Percentiles rank a stretch among this genome's conserved stretches.
These are phyloP conservation scores for Reticulitermes speratus DNA, from an alignment of 1,140 invertebrate species.

Conservation along the genomic window DNA sequence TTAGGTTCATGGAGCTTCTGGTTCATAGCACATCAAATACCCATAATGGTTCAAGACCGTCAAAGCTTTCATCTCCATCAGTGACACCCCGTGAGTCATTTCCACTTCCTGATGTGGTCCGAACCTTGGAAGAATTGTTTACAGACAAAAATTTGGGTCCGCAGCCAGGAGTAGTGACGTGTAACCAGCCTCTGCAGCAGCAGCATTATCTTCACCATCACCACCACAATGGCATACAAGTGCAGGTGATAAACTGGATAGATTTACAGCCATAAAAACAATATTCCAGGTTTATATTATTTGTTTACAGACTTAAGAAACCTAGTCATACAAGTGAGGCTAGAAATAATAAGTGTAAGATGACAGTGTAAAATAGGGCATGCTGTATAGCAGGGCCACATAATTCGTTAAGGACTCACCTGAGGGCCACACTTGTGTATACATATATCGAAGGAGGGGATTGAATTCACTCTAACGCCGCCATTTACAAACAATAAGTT, in stretches of 20 bases:
- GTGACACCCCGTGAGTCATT: not conserved
- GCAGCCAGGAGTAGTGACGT: slow-evolving; percentile 11
- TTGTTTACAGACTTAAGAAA: too few species aligned
- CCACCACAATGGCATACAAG: not conserved
- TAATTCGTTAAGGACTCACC: too few species aligned
- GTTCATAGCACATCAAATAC: not conserved
- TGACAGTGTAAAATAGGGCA: too few species aligned
- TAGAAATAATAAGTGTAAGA: too few species aligned
- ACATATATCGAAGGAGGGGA: too few species aligned
- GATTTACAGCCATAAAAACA: too few species aligned
- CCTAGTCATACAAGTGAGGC: too few species aligned
- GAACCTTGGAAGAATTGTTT: slow-evolving; percentile 31
- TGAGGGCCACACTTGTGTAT: too few species aligned
- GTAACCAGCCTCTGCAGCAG: not conserved
- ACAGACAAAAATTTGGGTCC: slow-evolving; percentile 34
- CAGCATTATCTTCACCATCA: not conserved
- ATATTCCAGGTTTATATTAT: too few species aligned
- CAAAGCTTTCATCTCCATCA: not conserved
- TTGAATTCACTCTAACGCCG: too few species aligned
- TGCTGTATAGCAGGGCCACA: too few species aligned
- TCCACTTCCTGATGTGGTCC: not conserved
- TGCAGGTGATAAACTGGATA: not conserved
- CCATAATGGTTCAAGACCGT: not conserved
- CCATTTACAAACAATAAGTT: too few species aligned
- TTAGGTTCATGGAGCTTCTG: not conserved